Evolutionary conservation across 2,888 invertebrate species (phyloP).

Genomic region (Nomada hirtipes): DNA sequence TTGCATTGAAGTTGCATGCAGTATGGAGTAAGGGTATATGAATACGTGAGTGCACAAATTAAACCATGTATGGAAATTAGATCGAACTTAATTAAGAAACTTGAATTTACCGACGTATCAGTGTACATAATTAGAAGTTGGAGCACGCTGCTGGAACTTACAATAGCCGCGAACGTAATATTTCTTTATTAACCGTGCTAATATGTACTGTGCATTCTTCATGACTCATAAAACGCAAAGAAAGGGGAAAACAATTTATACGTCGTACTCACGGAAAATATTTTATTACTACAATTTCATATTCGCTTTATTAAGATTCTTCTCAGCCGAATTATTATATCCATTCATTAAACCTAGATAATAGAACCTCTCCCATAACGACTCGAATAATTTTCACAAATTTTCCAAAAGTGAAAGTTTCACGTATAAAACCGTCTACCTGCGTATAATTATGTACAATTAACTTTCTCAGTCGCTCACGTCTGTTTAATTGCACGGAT

Average conservation of each 20-base stretch:
- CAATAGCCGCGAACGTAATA: too few species aligned
- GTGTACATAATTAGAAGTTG: too few species aligned
- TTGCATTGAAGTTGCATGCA: too few species aligned
- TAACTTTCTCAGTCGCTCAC: slow-evolving; percentile 21
- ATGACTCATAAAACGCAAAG: background rate
- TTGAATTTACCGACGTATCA: too few species aligned
- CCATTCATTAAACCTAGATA: background rate
- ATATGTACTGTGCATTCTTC: too few species aligned
- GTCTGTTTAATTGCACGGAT: background rate
- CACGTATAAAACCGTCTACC: background rate
- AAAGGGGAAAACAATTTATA: background rate
- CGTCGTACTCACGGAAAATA: background rate
- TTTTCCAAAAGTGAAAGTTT: slow-evolving; percentile 30
- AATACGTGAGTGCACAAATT: too few species aligned
- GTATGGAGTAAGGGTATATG: too few species aligned
- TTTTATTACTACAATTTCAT: too few species aligned
- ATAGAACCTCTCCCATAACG: background rate
- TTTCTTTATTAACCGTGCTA: too few species aligned
- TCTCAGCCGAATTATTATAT: background rate
- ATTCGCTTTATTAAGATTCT: background rate
- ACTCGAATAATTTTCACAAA: slow-evolving; percentile 11
- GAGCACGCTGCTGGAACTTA: too few species aligned
- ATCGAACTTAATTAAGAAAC: too few species aligned
- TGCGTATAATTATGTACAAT: background rate
- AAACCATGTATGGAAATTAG: too few species aligned